A percentile compares a stretch with the other conserved stretches of the same genome.
Evolutionary conservation across 2,888 invertebrate genomes (phyloP).

Genomic region (Apodemia zela): DNA sequence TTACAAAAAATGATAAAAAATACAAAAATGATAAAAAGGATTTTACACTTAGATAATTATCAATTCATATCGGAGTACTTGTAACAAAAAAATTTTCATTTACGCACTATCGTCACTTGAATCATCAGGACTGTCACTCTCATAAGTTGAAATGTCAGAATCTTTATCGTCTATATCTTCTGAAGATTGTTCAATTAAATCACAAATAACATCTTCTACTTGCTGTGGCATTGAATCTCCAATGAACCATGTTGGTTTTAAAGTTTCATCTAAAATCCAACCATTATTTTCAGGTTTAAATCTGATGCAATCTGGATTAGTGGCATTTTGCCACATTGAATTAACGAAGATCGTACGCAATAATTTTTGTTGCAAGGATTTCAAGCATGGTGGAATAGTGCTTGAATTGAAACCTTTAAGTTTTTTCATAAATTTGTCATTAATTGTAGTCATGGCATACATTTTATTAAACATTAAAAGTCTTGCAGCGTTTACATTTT

Average conservation of each 20-base stretch:
- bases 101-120: conserved; percentile 10
- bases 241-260: conserved; percentile 13
- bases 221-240: conserved; percentile 15
- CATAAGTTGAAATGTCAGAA: conserved; percentile 11
- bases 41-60: conserved; percentile 11
- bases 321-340: conserved; percentile 14
- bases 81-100: neutral
- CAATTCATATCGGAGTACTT: conserved; percentile 4
- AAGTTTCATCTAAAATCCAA: conserved; percentile 16
- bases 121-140: conserved; percentile 10
- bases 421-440: conserved; percentile 27
- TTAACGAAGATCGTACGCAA: conserved; percentile 11
- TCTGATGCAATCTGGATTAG: conserved; percentile 14
- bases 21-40: neutral
- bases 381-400: conserved; percentile 27
- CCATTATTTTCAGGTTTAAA: conserved; percentile 15
- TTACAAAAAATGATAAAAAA: conserved; percentile 4
- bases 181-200: conserved; percentile 14
- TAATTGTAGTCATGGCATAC: conserved; percentile 15
- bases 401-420: conserved; percentile 28
- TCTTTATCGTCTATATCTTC: conserved; percentile 10
- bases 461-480: conserved; percentile 23
- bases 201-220: conserved; percentile 16
- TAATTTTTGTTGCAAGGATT: conserved; percentile 9
- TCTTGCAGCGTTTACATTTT: conserved; percentile 24